A percentile compares a stretch with the other conserved stretches of the same genome.
Evolutionary conservation across 1,140 invertebrate species (phyloP).

Genomic region (Agraylea sexmaculata): DNA sequence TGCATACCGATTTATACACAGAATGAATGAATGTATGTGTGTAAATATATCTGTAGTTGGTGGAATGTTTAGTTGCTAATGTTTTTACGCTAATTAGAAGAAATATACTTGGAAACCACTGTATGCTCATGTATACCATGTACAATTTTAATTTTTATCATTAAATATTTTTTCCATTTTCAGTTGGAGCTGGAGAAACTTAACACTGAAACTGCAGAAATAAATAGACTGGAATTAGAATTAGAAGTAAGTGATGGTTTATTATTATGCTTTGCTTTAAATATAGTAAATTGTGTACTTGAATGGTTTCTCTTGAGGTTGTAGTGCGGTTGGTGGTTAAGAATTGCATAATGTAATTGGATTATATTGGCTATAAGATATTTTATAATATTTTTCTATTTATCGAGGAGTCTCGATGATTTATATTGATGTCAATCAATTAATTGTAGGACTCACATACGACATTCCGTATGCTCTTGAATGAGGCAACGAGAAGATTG

Average conservation of each 20-base stretch:
- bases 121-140: too few species aligned
- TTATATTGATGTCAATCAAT: conserved; percentile 2
- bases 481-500: conserved; percentile 63
- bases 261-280: background rate
- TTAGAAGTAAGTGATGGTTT: conserved; percentile 73
- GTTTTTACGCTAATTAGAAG: too few species aligned
- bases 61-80: too few species aligned
- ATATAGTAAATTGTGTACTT: conserved; percentile 2
- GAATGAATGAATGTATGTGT: too few species aligned
- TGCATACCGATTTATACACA: too few species aligned
- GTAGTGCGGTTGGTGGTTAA: background rate
- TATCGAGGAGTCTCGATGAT: background rate
- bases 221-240: conserved; percentile 89
- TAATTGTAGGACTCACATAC: conserved; percentile 65
- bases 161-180: too few species aligned
- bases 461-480: conserved; percentile 64
- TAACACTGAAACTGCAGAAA: conserved; percentile 89
- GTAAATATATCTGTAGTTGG: too few species aligned
- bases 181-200: conserved; percentile 90
- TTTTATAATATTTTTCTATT: conserved; percentile 6
- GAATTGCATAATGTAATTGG: background rate
- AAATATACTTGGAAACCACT: too few species aligned
- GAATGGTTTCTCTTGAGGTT: conserved; percentile 2
- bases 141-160: too few species aligned
- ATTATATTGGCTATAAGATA: background rate